phyloP scores from a whole-genome alignment of 2,888 invertebrate species.

The Heliconius ethilla region DNA sequence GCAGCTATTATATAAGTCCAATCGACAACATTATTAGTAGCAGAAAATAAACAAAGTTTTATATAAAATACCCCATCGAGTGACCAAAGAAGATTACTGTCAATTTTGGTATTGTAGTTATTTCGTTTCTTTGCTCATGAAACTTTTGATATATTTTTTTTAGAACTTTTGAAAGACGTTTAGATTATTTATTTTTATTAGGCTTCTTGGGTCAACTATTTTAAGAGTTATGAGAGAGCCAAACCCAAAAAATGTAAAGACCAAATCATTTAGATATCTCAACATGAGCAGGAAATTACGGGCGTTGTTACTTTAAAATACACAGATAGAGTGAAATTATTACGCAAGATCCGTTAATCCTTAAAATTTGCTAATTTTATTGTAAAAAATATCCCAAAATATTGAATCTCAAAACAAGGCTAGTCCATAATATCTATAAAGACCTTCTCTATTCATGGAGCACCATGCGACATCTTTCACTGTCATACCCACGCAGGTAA shows the following conservation, averaged over 20 bases:
- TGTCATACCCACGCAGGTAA: conserved; percentile 11
- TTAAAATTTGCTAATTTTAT: not conserved
- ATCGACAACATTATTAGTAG: not conserved
- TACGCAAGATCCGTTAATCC: not conserved
- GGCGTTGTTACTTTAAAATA: not conserved
- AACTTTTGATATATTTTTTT: not conserved
- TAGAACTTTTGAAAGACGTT: not conserved
- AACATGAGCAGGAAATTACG: not conserved
- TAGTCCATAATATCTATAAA: not conserved
- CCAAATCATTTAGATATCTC: not conserved
- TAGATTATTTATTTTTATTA: not conserved
- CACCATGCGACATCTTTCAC: not conserved
- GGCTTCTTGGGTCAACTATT: not conserved
- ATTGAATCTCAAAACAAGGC: not conserved
- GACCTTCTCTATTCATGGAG: not conserved
- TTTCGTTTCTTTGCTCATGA: not conserved
- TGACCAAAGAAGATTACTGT: not conserved
- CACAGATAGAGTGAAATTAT: not conserved
- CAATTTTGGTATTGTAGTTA: not conserved
- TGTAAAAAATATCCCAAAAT: no score
- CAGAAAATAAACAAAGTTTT: not conserved
- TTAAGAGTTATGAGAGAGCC: not conserved
- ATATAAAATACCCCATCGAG: not conserved
- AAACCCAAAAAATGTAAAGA: no score
- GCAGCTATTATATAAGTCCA: not conserved